These are phyloP conservation scores for Temnothorax unifasciatus DNA, from an alignment of 2,888 invertebrate genomes.

Conservation along the genomic window DNA sequence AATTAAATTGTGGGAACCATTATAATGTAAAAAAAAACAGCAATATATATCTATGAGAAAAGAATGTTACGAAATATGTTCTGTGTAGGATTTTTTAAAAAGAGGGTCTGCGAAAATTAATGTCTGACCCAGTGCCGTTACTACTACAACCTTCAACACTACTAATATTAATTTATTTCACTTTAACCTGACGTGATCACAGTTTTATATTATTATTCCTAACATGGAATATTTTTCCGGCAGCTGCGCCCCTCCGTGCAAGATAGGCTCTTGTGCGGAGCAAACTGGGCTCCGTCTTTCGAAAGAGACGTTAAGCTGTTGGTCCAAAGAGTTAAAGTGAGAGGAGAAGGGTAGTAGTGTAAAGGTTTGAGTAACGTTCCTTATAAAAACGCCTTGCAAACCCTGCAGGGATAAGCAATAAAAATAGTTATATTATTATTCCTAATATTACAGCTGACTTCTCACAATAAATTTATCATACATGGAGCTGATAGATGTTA, in stretches of 20 bases:
- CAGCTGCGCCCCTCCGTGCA: too few species aligned
- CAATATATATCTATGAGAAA: neutral
- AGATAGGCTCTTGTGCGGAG: too few species aligned
- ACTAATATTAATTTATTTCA: neutral
- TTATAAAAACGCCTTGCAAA: too few species aligned
- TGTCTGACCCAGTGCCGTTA: neutral
- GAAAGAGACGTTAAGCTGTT: too few species aligned
- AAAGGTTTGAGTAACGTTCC: too few species aligned
- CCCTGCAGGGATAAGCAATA: too few species aligned
- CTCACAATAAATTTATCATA: neutral
- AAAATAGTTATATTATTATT: neutral
- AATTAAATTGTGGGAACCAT: constrained; percentile 8
- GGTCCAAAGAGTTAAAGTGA: too few species aligned
- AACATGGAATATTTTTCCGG: too few species aligned
- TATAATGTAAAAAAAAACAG: neutral
- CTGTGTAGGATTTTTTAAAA: neutral
- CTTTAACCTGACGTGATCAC: neutral
- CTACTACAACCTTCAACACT: constrained; percentile 1
- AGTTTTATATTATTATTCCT: neutral
- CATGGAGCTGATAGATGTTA: neutral
- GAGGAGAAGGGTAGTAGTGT: too few species aligned
- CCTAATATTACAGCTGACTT: neutral
- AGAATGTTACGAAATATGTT: neutral
- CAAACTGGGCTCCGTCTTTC: too few species aligned
- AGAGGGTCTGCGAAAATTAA: neutral